phyloP scores from a whole-genome alignment of 2,797 vertebrate species.

The Argyrosomus regius region DNA sequence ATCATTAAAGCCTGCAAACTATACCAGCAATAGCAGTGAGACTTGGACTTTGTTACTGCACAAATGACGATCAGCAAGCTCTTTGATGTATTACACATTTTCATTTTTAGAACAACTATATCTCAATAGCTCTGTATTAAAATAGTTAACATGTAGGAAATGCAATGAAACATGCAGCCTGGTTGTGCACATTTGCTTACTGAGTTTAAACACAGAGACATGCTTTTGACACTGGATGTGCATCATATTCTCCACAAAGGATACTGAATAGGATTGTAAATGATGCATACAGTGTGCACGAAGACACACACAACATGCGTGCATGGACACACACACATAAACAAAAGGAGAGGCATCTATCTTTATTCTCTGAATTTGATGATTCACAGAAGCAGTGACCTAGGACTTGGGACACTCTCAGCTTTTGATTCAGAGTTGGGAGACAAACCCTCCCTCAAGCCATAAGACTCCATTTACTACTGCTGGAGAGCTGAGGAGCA shows the following conservation, averaged over 20 bases:
- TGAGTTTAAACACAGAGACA: constrained; percentile 20
- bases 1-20: constrained; percentile 66
- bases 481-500: constrained; percentile 83
- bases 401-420: constrained; percentile 68
- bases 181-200: constrained; percentile 26
- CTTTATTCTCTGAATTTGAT: constrained; percentile 74
- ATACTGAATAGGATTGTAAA: constrained; percentile 44
- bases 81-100: constrained; percentile 41
- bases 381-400: constrained; percentile 79
- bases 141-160: constrained; percentile 21
- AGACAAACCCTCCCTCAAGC: constrained; percentile 69
- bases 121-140: constrained; percentile 18
- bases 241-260: constrained; percentile 30
- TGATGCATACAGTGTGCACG: constrained; percentile 36
- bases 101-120: constrained; percentile 15
- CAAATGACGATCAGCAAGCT: constrained; percentile 35
- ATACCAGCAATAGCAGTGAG: constrained; percentile 48
- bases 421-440: constrained; percentile 74
- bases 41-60: constrained; percentile 22
- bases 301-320: constrained; percentile 26
- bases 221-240: constrained; percentile 30
- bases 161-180: constrained; percentile 22
- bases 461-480: constrained; percentile 81
- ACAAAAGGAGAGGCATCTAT: constrained; percentile 60
- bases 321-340: constrained; percentile 24